Evolutionary conservation across 1,140 invertebrate species (phyloP), one percentile per base, ranked within the genome.

Genomic region (Conus ventricosus): DNA sequence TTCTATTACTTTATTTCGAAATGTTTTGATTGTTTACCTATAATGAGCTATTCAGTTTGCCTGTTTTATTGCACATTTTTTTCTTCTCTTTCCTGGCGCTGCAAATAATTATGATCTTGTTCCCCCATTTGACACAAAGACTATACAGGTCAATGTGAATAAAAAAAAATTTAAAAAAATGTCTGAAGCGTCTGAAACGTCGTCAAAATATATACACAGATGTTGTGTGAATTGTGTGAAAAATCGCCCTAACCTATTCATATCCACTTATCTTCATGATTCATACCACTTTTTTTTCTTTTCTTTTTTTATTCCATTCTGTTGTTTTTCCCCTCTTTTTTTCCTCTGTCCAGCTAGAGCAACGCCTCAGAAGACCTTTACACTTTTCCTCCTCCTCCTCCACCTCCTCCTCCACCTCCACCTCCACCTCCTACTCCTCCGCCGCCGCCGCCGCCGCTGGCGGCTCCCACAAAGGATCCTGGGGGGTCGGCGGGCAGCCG

Each of bases 321-420:
- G 39, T 39, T 39, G 39, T 39, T 25, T n/a, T 27, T 27, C 1
- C 11, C 13, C 25, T 80, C 1, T 25, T 51, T 80, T 80, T 80
- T 1, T 80, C n/a, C n/a, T 25, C n/a, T 80, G 76, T 82, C 6
- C 81, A 83, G 53, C 55, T 83, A 83, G 55, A 83, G 53, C 27
- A 83, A 55, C 53, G 81, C 81, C 53, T 83, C 17, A 3, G 51
- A 17, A 51, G 81, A 6, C 53, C 55, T 25, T 5, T n/a, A 23
- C 51, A 20, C 51, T 55, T 8, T n/a, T 60, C 53, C 8, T 53
- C 17, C 23, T 55, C 55, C 57, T 60, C 57, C 1, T 15, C 57
- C 57, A 2, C 57, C 57, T 60, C 57, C 57, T 60, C 15, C 57
- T 15, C 57, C 15, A 2, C 57, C 57, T 2, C 8, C 57, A 2